A percentile compares a stretch with the other conserved stretches of the same genome.
phyloP scores from a whole-genome alignment of 2,113 vertebrate species.

The Lophius piscatorius region DNA sequence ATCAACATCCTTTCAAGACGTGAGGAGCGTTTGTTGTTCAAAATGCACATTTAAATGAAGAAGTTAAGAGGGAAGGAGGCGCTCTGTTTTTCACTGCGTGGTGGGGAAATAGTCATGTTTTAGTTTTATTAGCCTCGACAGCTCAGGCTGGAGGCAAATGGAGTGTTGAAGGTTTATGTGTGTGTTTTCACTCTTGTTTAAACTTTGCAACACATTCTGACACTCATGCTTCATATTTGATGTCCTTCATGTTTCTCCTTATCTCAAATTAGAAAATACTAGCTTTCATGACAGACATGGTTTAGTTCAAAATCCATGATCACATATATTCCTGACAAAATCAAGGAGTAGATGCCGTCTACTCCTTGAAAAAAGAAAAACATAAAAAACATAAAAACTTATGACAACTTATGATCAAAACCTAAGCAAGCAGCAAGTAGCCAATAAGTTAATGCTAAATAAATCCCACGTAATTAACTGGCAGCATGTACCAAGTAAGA shows the following conservation, averaged over 20 bases:
- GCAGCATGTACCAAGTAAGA: too few species aligned
- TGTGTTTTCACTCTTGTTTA: neutral
- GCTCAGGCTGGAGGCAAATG: conserved; percentile 29
- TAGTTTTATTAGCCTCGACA: conserved; percentile 68
- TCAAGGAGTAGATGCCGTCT: too few species aligned
- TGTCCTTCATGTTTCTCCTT: neutral
- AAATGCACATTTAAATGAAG: conserved; percentile 78
- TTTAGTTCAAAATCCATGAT: neutral
- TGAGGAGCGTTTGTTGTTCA: conserved; percentile 68
- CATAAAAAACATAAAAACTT: too few species aligned
- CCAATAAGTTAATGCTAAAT: too few species aligned
- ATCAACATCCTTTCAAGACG: conserved; percentile 72
- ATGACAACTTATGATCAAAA: too few species aligned
- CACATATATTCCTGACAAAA: neutral
- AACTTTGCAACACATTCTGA: neutral
- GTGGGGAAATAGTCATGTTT: conserved; percentile 56
- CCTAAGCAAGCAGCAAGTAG: too few species aligned
- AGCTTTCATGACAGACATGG: neutral
- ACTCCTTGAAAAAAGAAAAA: too few species aligned
- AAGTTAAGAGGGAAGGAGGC: conserved; percentile 53
- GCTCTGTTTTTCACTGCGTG: conserved; percentile 45
- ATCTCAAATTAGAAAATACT: neutral
- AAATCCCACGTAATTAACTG: too few species aligned
- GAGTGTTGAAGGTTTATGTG: conserved; percentile 22
- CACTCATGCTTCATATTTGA: neutral